Conservation (phyloP, 2,113 vertebrate genomes). For the Catharus fuscescens region DNA sequence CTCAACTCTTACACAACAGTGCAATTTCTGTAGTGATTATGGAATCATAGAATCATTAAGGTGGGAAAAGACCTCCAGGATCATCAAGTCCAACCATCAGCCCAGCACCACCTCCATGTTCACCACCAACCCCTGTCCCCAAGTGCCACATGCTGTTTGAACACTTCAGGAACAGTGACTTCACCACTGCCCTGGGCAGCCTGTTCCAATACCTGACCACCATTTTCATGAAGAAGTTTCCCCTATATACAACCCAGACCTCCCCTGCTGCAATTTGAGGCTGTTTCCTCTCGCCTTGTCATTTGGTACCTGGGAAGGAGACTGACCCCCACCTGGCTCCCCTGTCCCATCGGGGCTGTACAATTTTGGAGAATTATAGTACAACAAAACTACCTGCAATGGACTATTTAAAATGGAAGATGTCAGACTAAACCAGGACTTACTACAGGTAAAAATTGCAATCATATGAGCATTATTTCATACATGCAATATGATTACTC, state of each 20-base stretch:
- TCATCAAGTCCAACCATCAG: background rate
- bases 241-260: background rate
- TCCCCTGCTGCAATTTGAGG: background rate
- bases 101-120: background rate
- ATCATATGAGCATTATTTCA: slow-evolving; percentile 17
- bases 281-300: fast-evolving
- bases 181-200: background rate
- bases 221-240: background rate
- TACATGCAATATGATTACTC: slow-evolving; percentile 27
- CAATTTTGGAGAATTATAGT: background rate
- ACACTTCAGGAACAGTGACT: background rate
- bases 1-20: slow-evolving; percentile 14
- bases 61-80: background rate
- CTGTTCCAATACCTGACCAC: background rate
- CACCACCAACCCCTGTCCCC: background rate
- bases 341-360: background rate
- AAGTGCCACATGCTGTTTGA: background rate
- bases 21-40: background rate
- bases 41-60: background rate
- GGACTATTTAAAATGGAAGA: background rate
- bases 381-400: slow-evolving; percentile 26
- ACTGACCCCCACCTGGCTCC: background rate
- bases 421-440: background rate
- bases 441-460: background rate
- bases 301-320: background rate